These are phyloP conservation scores for Hephaestus fuliginosus DNA, from an alignment of 2,797 vertebrate genomes.

Conservation along the genomic window DNA sequence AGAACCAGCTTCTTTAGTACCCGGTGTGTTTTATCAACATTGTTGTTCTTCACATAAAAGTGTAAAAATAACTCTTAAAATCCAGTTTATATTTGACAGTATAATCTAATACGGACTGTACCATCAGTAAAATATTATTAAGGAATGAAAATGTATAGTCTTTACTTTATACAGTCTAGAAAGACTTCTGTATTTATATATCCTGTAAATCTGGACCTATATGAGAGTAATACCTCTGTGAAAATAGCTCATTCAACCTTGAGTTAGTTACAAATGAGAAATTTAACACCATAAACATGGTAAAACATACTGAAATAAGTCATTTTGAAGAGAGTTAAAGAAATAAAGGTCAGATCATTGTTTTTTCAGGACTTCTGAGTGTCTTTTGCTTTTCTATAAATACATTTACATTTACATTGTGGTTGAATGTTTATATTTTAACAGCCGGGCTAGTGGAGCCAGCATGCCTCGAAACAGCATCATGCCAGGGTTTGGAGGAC, in stretches of 20 bases:
- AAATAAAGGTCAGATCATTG: neutral
- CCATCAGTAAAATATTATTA: neutral
- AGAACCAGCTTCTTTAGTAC: slow-evolving; percentile 91
- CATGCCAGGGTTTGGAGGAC: slow-evolving; percentile 89
- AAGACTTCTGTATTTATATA: neutral
- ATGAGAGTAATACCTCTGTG: neutral
- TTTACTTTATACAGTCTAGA: neutral
- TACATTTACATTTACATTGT: neutral
- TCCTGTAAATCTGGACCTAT: neutral
- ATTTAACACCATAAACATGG: neutral
- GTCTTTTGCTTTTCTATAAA: neutral
- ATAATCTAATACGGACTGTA: neutral
- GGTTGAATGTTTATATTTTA: slow-evolving; percentile 3
- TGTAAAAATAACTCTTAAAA: neutral
- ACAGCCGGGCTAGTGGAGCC: slow-evolving; percentile 85
- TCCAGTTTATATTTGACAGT: neutral
- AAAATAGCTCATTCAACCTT: neutral
- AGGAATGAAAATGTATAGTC: neutral
- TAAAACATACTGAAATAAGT: neutral
- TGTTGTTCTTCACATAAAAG: neutral
- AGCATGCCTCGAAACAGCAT: slow-evolving; percentile 89
- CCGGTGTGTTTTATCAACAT: slow-evolving; percentile 49
- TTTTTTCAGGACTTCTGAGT: neutral
- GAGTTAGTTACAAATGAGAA: neutral
- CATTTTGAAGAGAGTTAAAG: neutral